Percentiles rank a stretch among this genome's conserved stretches.
Evolutionary conservation across 2,113 vertebrate species (phyloP).

Genomic region (Lagopus muta): DNA sequence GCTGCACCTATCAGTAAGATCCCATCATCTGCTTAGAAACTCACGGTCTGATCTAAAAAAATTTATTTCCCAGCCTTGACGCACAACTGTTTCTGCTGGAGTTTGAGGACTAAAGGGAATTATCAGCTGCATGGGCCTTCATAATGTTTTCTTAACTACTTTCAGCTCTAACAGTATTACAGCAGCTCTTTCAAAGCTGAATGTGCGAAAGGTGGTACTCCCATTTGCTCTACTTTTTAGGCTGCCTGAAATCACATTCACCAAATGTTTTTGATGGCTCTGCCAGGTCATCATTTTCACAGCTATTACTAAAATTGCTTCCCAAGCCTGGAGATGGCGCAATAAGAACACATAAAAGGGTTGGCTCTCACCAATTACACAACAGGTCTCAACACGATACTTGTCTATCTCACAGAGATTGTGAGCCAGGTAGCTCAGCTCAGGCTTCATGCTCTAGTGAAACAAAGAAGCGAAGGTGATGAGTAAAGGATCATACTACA

Average conservation of each 20-base stretch:
- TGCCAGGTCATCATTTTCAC: neutral
- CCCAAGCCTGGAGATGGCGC: neutral
- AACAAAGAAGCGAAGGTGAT: slow-evolving; percentile 23
- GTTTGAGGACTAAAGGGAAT: neutral
- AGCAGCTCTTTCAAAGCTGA: neutral
- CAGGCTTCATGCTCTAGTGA: slow-evolving; percentile 94
- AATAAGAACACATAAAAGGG: neutral
- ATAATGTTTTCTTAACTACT: neutral
- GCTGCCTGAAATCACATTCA: neutral
- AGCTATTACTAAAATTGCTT: neutral
- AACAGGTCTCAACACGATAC: slow-evolving; percentile 98
- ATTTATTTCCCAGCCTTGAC: neutral
- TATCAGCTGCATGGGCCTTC: neutral
- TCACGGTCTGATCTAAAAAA: neutral
- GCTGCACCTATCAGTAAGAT: neutral
- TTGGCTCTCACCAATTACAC: slow-evolving; percentile 91
- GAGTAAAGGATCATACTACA: neutral
- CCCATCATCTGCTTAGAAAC: neutral
- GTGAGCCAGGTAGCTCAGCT: slow-evolving; percentile 96
- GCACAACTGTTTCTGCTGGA: neutral
- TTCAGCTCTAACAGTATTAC: neutral
- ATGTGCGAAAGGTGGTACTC: neutral
- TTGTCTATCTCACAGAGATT: slow-evolving; percentile 99
- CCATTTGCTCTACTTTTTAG: neutral
- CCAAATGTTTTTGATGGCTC: neutral